Evolutionary conservation across 1,140 invertebrate genomes (phyloP), one percentile per base, ranked within the genome.

Genomic region (Pogonomyrmex barbatus): DNA sequence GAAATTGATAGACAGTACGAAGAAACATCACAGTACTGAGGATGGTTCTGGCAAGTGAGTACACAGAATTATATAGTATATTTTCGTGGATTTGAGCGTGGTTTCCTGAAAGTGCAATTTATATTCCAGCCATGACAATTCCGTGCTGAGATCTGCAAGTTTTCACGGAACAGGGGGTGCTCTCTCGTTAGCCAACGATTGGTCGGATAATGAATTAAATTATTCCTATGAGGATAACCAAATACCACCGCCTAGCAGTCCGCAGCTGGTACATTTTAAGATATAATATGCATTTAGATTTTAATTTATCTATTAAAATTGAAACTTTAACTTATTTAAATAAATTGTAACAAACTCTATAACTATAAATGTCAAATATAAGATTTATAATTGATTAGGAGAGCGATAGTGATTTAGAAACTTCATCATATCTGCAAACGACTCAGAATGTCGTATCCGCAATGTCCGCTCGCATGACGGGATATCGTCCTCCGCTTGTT

Each of bases 401-500:
- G 24, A 93, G 92, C 77, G 93, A 93, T 63, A 93, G 93, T 63
- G 93, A 93, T 73, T 70, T 92, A 33, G 92, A 93, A 60, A 93
- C 93, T 39, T 93, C 92, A 0, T 93, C 88, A 30, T 93, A 93
- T 78, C 85, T 93, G n/a, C 92, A 93, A 86, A 87, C 92, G 45
- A 93, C 93, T 36, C 91, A 93, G 78, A 93, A 96, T 87, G 96
- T 96, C 14, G 96, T 97, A 79, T 96, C 96, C 39, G 96, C 96
- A 82, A 95, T 97, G 78, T 96, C 97, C 91, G 95, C 95, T 75
- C 92, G 94, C 33, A 92, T 95, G 36, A 95, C 94, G 0, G 91
- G 95, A 8, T 94, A 95, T 78, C 89, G 85, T 60, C 87, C 89
- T n/a, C 65, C 85, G 3, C 84, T 89, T 62, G 92, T 93, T 63